Conservation (phyloP, 2,888 invertebrate genomes). For the Hydraecia micacea region DNA sequence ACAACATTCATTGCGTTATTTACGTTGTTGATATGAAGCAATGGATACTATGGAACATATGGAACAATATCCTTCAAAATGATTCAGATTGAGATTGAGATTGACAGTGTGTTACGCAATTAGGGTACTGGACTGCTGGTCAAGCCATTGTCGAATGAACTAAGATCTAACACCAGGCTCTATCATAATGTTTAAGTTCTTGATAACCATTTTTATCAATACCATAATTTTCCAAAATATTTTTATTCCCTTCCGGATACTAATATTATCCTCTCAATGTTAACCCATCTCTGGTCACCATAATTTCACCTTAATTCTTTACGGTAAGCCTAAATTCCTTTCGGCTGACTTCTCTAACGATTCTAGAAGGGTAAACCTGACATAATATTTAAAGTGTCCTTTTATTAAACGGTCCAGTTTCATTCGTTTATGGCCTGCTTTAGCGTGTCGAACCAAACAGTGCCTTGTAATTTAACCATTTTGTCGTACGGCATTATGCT, state of each 20-base stretch:
- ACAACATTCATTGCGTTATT: no score
- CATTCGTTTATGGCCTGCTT: conserved; percentile 53
- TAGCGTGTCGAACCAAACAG: conserved; percentile 72
- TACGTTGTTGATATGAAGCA: no score
- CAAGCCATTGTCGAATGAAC: no score
- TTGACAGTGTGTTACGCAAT: no score
- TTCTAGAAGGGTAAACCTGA: neutral
- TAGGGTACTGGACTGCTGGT: no score
- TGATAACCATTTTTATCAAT: neutral
- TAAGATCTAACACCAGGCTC: neutral
- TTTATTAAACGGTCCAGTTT: conserved; percentile 48
- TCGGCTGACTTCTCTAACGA: neutral
- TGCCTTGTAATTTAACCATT: conserved; percentile 81
- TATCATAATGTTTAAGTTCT: neutral
- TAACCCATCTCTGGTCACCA: neutral
- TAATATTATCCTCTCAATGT: neutral
- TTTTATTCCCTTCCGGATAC: neutral
- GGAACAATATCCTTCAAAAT: no score
- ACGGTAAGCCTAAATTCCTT: neutral
- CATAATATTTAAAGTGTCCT: conserved; percentile 24
- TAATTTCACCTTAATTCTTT: neutral
- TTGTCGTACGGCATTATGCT: conserved; percentile 87
- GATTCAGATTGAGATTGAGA: no score
- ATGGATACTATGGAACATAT: no score
- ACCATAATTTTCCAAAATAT: neutral